phyloP scores from a whole-genome alignment of 2,113 vertebrate genomes.

The Motacilla tschutschensis region DNA sequence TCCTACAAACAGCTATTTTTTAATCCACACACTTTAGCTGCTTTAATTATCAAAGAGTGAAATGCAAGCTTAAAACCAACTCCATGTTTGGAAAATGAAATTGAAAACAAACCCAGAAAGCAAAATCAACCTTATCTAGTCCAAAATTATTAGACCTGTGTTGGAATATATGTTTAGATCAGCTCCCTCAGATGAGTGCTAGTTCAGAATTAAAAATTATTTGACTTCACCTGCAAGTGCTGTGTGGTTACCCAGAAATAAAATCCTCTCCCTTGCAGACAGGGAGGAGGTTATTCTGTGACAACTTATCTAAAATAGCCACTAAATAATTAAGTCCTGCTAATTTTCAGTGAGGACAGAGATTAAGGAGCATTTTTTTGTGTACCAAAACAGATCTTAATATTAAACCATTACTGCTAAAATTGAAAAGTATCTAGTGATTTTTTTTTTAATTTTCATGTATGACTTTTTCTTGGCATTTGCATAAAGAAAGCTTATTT shows the following conservation, averaged over 20 bases:
- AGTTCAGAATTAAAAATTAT: not conserved
- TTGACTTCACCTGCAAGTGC: not conserved
- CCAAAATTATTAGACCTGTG: not conserved
- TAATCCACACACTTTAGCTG: not conserved
- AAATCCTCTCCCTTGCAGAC: not conserved
- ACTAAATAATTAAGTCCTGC: not conserved
- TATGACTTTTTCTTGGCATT: not conserved
- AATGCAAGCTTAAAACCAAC: not conserved
- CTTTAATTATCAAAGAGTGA: not conserved
- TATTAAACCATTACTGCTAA: not conserved
- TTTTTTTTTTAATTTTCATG: not conserved
- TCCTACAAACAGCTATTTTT: not conserved
- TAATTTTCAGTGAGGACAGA: not conserved
- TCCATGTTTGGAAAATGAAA: not conserved
- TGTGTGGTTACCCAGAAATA: not conserved
- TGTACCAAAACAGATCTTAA: not conserved
- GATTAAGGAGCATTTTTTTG: not conserved
- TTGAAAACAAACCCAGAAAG: not conserved
- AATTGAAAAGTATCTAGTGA: not conserved
- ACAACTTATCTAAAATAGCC: not conserved
- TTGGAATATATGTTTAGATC: not conserved
- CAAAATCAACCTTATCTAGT: not conserved
- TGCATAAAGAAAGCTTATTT: not conserved
- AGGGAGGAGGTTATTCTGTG: not conserved
- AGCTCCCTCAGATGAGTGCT: not conserved